Base-by-base conservation (phyloP, 2,888 invertebrate genomes). In the Brachyptera putata region DNA sequence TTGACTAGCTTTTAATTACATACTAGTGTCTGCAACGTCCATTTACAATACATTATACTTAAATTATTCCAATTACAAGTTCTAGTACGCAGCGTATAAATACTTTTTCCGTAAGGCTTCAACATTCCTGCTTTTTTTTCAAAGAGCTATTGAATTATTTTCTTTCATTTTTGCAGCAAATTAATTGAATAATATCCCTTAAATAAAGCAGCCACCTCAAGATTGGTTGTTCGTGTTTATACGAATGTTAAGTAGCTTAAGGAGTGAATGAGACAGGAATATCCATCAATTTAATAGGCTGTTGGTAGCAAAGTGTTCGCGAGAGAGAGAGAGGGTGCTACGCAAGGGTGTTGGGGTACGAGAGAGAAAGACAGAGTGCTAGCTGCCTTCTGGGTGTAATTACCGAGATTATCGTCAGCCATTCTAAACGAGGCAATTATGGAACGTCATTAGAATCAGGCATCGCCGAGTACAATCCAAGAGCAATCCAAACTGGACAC, bases 351-450 rank as follows among this genome's bases (percentile, higher is more conserved):
- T 18, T 16, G 11, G 43, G n/a, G 39, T 9, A 14, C 18, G 43
- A 18, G 18, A 18, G 43, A 18, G 43, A n/a, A n/a, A n/a, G 43
- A 3, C 18, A 16, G 21, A 3, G 43, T 2, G 18, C 11, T 2
- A n/a, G 16, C 16, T 43, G 18, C 16, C 43, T 43, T 57, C 49
- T 16, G 22, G 24, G 24, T 43, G 50, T 53, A 18, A 49, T 24
- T n/a, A 30, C 34, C 14, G 55, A 37, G 61, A 57, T 61, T 61
- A 61, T 61, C 61, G 61, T 46, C 57, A 61, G 48, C 37, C 56
- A 60, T 60, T 60, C 60, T 60, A 55, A 60, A 60, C 58, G 56
- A 56, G 62, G 62, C 62, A 62, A 62, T 62, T 62, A 62, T 58
- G 56, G 59, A 58, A 58, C 62, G 62, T 62, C 62, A 62, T 62